phyloP scores from a whole-genome alignment of 2,113 vertebrate genomes.

The Cynoglossus semilaevis region DNA sequence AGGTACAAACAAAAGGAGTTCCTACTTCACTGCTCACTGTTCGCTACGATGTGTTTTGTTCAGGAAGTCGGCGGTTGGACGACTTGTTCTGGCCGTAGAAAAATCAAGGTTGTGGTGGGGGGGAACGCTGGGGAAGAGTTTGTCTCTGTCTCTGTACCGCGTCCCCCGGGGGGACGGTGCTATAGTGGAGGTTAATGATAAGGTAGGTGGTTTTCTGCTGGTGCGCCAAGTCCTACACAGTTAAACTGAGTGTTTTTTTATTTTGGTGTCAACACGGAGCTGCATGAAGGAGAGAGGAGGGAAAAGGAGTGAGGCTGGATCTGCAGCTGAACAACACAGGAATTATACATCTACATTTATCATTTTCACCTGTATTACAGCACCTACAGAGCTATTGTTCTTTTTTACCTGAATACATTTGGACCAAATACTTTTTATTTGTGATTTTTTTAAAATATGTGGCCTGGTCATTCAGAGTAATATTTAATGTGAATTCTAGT shows the following conservation, averaged over 20 bases:
- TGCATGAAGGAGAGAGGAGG: constrained; percentile 64
- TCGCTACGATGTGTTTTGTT: neutral
- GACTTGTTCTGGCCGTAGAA: constrained; percentile 33
- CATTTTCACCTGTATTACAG: too few species aligned
- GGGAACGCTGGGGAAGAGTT: constrained; percentile 70
- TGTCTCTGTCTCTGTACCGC: constrained; percentile 74
- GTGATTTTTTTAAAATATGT: too few species aligned
- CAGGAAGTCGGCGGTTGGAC: constrained; percentile 23
- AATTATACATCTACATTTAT: too few species aligned
- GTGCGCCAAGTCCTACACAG: constrained; percentile 70
- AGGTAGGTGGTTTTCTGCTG: constrained; percentile 73
- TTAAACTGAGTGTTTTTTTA: constrained; percentile 62
- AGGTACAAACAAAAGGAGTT: too few species aligned
- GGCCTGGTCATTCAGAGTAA: too few species aligned
- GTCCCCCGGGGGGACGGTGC: constrained; percentile 63
- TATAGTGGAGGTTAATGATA: constrained; percentile 77
- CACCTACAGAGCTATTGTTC: too few species aligned
- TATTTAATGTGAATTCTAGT: too few species aligned
- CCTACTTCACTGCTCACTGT: too few species aligned
- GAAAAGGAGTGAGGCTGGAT: neutral
- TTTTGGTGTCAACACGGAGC: constrained; percentile 45
- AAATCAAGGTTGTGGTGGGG: constrained; percentile 16
- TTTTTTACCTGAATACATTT: too few species aligned
- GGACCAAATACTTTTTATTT: too few species aligned
- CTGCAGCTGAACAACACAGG: too few species aligned